These are phyloP conservation scores for Nomia melanderi DNA, from an alignment of 1,140 invertebrate species.

Conservation along the genomic window DNA sequence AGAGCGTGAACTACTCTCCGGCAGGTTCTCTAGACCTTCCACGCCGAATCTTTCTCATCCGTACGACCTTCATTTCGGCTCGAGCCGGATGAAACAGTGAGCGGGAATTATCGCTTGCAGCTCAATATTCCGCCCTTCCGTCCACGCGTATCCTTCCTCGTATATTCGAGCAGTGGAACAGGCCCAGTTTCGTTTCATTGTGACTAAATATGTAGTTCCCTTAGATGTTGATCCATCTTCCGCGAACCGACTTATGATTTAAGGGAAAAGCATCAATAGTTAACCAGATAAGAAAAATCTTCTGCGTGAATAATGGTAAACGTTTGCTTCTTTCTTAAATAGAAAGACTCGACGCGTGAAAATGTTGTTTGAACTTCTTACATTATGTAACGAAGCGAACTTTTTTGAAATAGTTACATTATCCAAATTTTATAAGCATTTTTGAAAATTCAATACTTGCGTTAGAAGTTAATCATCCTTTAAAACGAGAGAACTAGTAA, in stretches of 20 bases:
- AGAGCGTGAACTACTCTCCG: conserved; percentile 41
- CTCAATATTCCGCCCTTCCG: conserved; percentile 6
- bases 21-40: neutral
- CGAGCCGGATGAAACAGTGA: conserved; percentile 17
- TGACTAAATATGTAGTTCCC: neutral
- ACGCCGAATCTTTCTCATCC: conserved; percentile 32
- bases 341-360: no score
- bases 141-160: neutral
- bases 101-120: conserved; percentile 25
- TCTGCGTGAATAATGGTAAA: no score
- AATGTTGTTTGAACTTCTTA: no score
- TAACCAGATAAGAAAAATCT: no score
- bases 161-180: neutral
- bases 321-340: no score
- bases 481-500: no score
- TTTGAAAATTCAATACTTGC: no score
- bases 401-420: no score
- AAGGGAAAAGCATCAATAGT: no score
- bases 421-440: no score
- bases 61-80: neutral
- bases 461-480: no score
- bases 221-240: neutral
- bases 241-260: neutral
- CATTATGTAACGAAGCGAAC: no score
- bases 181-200: neutral